Percentiles rank a stretch among this genome's conserved stretches.
These are phyloP conservation scores for Nyctereutes procyonoides DNA, from an alignment of 2,113 vertebrate genomes.

Conservation along the genomic window DNA sequence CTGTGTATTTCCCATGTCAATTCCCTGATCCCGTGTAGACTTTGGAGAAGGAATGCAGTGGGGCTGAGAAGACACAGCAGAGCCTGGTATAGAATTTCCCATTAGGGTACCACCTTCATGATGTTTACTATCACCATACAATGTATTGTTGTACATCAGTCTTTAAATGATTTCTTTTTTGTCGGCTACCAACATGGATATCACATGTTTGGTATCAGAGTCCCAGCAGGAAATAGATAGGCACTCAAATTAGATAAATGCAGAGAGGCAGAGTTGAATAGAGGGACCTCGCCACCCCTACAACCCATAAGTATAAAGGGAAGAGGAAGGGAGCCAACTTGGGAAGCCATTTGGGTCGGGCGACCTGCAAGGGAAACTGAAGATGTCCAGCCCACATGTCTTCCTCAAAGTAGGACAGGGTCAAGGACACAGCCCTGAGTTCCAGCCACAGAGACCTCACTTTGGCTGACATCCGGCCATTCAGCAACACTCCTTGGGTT, in stretches of 20 bases:
- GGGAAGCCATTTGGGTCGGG: background rate
- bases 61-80: background rate
- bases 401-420: background rate
- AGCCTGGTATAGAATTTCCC: background rate
- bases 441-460: background rate
- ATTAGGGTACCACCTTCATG: background rate
- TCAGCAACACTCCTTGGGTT: background rate
- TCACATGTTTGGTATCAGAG: background rate
- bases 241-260: background rate
- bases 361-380: background rate
- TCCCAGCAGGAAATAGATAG: background rate
- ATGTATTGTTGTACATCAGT: background rate
- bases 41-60: no score
- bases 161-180: background rate
- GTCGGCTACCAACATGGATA: background rate
- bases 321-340: background rate
- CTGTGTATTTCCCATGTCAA: background rate
- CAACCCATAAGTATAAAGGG: background rate
- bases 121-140: background rate
- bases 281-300: background rate
- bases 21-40: background rate
- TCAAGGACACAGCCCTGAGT: background rate
- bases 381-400: background rate
- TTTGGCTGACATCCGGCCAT: background rate
- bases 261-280: background rate